A percentile compares a stretch with the other conserved stretches of the same genome.
phyloP scores from a whole-genome alignment of 2,888 invertebrate genomes.

The Phengaris alcon region DNA sequence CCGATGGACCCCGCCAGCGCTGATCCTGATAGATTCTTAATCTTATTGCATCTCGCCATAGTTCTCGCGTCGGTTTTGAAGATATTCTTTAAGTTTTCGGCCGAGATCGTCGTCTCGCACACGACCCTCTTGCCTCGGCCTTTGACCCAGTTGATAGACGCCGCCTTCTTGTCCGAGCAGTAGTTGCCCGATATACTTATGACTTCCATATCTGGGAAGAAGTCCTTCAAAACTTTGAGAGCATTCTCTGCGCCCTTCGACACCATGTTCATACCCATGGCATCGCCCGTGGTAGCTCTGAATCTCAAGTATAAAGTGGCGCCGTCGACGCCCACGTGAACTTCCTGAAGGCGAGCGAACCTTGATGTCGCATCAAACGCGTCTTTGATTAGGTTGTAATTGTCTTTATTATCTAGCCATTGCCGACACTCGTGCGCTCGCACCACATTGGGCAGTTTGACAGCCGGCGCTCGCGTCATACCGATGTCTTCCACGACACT shows the following conservation, averaged over 20 bases:
- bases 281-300: constrained; percentile 97
- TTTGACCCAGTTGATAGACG: constrained; percentile 98
- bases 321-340: constrained; percentile 92
- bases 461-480: constrained; percentile 98
- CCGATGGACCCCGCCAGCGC: constrained; percentile 96
- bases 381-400: constrained; percentile 88
- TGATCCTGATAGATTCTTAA: constrained; percentile 96
- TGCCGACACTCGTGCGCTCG: constrained; percentile 87
- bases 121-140: constrained; percentile 98
- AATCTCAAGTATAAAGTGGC: constrained; percentile 93
- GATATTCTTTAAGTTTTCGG: constrained; percentile 85
- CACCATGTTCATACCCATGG: constrained; percentile 99
- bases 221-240: constrained; percentile 84
- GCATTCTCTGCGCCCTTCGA: constrained; percentile 97
- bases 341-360: constrained; percentile 90
- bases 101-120: constrained; percentile 92
- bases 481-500: constrained; percentile 94
- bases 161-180: constrained; percentile 98
- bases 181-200: constrained; percentile 97
- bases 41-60: constrained; percentile 92
- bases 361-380: constrained; percentile 95
- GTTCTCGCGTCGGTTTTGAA: constrained; percentile 93
- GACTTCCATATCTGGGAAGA: constrained; percentile 94
- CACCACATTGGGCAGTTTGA: constrained; percentile 88
- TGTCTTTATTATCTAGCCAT: constrained; percentile 90